Evolutionary conservation across 2,797 vertebrate genomes (phyloP).

Genomic region (Cynopterus sphinx): DNA sequence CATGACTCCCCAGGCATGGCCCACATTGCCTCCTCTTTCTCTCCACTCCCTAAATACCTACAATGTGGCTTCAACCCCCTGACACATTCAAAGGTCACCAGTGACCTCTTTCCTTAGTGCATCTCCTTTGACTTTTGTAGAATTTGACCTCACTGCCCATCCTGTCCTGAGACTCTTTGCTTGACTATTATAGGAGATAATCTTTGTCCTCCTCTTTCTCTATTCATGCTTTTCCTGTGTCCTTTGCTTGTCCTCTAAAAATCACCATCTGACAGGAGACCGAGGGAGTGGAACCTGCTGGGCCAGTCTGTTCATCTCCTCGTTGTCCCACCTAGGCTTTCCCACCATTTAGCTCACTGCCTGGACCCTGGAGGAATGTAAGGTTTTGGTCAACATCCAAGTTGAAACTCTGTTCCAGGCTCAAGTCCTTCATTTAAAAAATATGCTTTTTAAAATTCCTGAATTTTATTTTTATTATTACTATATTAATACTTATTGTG

Average conservation of each 20-base stretch:
- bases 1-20: background rate
- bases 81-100: background rate
- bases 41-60: background rate
- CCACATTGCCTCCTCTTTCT: background rate
- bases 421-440: background rate
- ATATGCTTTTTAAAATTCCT: background rate
- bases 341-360: background rate
- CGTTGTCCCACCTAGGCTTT: background rate
- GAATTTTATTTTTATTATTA: background rate
- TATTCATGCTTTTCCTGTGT: background rate
- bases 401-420: background rate
- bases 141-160: background rate
- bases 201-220: background rate
- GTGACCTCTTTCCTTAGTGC: background rate
- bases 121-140: background rate
- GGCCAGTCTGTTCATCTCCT: background rate
- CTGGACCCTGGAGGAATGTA: background rate
- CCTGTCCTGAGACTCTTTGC: background rate
- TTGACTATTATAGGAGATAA: background rate
- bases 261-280: background rate
- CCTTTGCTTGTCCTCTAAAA: background rate
- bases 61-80: background rate
- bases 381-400: background rate
- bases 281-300: background rate
- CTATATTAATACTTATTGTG: background rate